A percentile compares a stretch with the other conserved stretches of the same genome.
These are phyloP conservation scores for Panagrolaimus sp. DNA, from an alignment of 1,140 invertebrate species.

Conservation along the genomic window DNA sequence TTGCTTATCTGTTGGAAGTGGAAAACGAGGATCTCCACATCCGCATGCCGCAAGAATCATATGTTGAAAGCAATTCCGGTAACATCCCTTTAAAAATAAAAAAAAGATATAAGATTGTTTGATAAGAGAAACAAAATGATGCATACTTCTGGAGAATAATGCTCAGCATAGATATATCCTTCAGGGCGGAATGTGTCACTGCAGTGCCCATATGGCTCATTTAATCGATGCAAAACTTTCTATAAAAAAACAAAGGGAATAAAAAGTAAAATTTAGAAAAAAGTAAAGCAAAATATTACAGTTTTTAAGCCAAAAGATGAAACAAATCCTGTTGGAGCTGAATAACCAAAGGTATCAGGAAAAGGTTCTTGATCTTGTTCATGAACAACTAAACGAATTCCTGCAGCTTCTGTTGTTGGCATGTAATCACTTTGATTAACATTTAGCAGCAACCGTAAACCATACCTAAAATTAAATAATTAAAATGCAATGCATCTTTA, in stretches of 20 bases:
- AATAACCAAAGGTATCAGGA: conserved; percentile 58
- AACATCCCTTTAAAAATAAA: conserved; percentile 53
- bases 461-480: too few species aligned
- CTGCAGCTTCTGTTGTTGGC: conserved; percentile 60
- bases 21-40: conserved; percentile 58
- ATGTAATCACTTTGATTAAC: conserved; percentile 59
- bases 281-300: conserved; percentile 21
- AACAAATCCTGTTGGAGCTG: conserved; percentile 57
- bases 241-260: conserved; percentile 24
- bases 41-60: conserved; percentile 49
- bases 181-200: conserved; percentile 53
- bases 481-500: too few species aligned
- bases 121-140: not conserved
- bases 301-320: conserved; percentile 59
- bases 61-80: conserved; percentile 58
- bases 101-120: conserved; percentile 13
- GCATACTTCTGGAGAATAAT: conserved; percentile 55
- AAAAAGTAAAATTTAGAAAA: not conserved
- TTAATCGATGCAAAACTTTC: conserved; percentile 57
- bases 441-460: conserved; percentile 54
- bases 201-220: conserved; percentile 54
- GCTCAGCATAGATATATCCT: conserved; percentile 57
- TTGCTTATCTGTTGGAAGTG: conserved; percentile 50
- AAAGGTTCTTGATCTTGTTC: conserved; percentile 59
- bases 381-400: conserved; percentile 56